phyloP scores from a whole-genome alignment of 2,888 invertebrate genomes.

The Pseudolycoriella hygida region DNA sequence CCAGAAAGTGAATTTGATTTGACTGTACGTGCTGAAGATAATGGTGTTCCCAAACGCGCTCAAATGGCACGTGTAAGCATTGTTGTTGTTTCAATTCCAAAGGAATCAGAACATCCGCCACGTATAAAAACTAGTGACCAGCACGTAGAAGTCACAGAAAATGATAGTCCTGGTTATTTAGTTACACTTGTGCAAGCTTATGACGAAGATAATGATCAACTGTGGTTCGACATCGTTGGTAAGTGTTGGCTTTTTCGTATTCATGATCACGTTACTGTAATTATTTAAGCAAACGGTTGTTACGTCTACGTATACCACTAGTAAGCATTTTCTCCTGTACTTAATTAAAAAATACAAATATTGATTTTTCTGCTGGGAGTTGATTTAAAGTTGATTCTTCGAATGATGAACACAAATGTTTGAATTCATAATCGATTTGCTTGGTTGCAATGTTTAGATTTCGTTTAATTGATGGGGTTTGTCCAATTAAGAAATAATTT shows the following conservation, averaged over 20 bases:
- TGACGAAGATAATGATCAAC: slow-evolving; percentile 69
- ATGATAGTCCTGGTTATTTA: slow-evolving; percentile 71
- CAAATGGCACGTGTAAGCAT: slow-evolving; percentile 60
- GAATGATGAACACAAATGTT: too few relatives aligned
- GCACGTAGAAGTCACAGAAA: slow-evolving; percentile 61
- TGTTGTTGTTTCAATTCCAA: slow-evolving; percentile 39
- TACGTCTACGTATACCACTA: too few relatives aligned
- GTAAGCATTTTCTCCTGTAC: too few relatives aligned
- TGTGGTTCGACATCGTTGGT: slow-evolving; percentile 87
- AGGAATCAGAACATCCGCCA: slow-evolving; percentile 43
- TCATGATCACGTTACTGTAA: too few relatives aligned
- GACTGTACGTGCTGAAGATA: slow-evolving; percentile 49
- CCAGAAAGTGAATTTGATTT: slow-evolving; percentile 34
- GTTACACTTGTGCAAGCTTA: slow-evolving; percentile 70
- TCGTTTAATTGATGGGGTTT: too few relatives aligned
- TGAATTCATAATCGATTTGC: too few relatives aligned
- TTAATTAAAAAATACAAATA: too few relatives aligned
- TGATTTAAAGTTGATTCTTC: too few relatives aligned
- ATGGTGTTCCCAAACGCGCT: slow-evolving; percentile 53
- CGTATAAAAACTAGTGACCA: slow-evolving; percentile 42
- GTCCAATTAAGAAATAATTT: too few relatives aligned
- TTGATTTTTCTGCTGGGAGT: too few relatives aligned
- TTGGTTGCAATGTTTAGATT: too few relatives aligned
- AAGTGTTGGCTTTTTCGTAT: slow-evolving; percentile 18
- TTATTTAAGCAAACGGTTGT: too few relatives aligned